Percentiles rank a stretch among this genome's conserved stretches.
Conservation (phyloP, 92 coral and sea anemone species). For the Anthopleura xanthogrammica region DNA sequence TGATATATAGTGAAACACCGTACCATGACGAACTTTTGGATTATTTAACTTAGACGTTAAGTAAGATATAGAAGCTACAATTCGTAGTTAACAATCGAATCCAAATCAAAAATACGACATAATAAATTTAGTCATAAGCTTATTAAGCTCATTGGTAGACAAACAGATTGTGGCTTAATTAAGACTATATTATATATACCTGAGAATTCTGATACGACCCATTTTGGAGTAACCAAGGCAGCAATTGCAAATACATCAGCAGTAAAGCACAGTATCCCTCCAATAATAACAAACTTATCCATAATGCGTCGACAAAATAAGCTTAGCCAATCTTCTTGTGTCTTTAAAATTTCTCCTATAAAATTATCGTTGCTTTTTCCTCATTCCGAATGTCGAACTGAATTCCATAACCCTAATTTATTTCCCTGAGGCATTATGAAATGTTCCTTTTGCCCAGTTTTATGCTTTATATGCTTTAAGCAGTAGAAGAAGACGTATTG, state of each 20-base stretch:
- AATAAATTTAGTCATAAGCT: no score
- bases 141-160: neutral
- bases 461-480: neutral
- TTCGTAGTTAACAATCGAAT: no score
- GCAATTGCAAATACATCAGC: conserved; percentile 95
- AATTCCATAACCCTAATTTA: neutral
- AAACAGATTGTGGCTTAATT: neutral
- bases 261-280: conserved; percentile 81
- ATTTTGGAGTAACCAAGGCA: conserved; percentile 85
- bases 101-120: no score
- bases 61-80: no score
- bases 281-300: conserved; percentile 84
- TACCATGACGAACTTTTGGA: no score
- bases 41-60: no score
- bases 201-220: conserved; percentile 92
- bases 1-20: no score
- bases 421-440: neutral
- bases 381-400: neutral
- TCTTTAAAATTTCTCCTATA: neutral
- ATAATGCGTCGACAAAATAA: conserved; percentile 16
- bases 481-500: neutral
- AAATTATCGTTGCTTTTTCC: neutral
- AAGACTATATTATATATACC: conserved; percentile 57
- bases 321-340: neutral
- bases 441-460: neutral